Evolutionary conservation across 2,113 vertebrate species (phyloP), one percentile per base, ranked within the genome.

Genomic region (Ranitomeya variabilis): DNA sequence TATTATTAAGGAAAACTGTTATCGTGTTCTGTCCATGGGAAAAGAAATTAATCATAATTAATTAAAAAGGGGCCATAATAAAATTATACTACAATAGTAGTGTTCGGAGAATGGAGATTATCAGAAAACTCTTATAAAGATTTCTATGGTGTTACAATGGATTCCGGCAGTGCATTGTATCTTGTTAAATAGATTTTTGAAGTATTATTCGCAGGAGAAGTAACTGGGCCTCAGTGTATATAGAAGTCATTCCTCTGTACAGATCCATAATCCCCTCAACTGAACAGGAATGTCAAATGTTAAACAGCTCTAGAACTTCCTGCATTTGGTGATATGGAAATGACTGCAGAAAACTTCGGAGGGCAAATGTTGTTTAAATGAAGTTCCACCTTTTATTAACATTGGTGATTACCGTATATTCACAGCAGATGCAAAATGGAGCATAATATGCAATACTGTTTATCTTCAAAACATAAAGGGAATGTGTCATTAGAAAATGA

Each of bases 1-100:
- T 7, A 21, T 37, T 45, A 77, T 52, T 77, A 19, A 51, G 14
- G 14, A 3, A 9, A 76, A 77, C 74, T 77, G 19, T 52, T 51
- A 77, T 77, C 26, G 15, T 14, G 10, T 18, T 74, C 16, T 77
- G 74, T 52, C 37, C 37, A 77, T 19, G 12, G 71, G 15, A 18
- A 77, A 77, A 77, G 1, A 77, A 52, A 77, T 77, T 18, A 77
- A 77, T 77, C 74, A 52, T 16, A 77, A 77, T 77, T 77, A 73
- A 11, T 9, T 3, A n/a, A n/a, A 73, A 73, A 73, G 11, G 31
- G 12, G 67, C 67, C 67, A 31, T 14, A 71, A 23, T 1, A 73
- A 73, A 73, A 6, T 73, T 4, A 37, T 31, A 13, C 0, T 10
- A 73, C 12, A 15, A 45, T 3, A 8, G 45, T 21, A 45, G 16